Percentiles rank a stretch among this genome's conserved stretches.
Conservation (phyloP, 2,888 invertebrate species). For the Mimumesa dahlbomi region DNA sequence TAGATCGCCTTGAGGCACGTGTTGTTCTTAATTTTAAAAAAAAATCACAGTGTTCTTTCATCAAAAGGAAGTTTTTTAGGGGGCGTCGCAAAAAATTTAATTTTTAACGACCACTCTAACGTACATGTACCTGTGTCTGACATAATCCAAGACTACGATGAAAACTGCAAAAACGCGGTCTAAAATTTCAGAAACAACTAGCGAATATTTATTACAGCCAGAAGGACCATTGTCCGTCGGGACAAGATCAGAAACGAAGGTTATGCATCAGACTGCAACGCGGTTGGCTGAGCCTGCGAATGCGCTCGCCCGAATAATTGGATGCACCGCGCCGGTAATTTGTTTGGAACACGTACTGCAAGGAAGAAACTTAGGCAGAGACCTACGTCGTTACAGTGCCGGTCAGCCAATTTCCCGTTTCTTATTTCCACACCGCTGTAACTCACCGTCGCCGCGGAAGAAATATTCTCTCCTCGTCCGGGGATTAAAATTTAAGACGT, state of each 20-base stretch:
- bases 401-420: constrained; percentile 20
- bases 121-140: too few relatives aligned
- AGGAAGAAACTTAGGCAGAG: constrained; percentile 16
- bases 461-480: background rate
- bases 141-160: background rate
- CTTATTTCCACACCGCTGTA: constrained; percentile 9
- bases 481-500: background rate
- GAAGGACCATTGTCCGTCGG: background rate
- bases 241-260: constrained; percentile 11
- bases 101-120: too few relatives aligned
- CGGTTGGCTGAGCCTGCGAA: constrained; percentile 22
- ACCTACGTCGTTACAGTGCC: background rate
- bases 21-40: too few relatives aligned
- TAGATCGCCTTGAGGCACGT: too few relatives aligned
- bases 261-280: constrained; percentile 24
- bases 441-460: background rate
- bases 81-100: too few relatives aligned
- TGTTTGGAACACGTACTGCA: constrained; percentile 28
- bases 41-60: too few relatives aligned
- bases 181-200: background rate
- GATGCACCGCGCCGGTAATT: constrained; percentile 37
- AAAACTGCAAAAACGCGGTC: background rate
- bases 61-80: too few relatives aligned
- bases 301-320: constrained; percentile 45
- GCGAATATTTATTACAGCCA: background rate